A percentile compares a stretch with the other conserved stretches of the same genome.
Evolutionary conservation across 1,140 invertebrate species (phyloP).

Genomic region (Drosophila yakuba): DNA sequence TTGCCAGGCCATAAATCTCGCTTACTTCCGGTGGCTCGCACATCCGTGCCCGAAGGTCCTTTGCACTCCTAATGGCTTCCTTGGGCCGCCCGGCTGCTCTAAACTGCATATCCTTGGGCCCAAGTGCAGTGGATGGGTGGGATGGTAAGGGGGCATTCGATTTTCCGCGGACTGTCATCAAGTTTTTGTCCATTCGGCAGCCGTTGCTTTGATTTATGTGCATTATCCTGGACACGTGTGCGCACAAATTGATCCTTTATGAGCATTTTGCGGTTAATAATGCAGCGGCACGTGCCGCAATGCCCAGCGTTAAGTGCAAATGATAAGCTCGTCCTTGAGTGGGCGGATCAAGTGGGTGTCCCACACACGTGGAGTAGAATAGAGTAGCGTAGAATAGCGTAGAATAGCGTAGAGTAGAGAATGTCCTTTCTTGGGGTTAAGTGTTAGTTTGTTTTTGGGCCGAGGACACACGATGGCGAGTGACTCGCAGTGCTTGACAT

Average conservation of each 20-base stretch:
- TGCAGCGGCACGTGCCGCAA: constrained; percentile 69
- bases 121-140: constrained; percentile 7
- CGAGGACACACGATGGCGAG: neutral
- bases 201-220: constrained; percentile 72
- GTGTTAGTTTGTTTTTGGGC: constrained; percentile 66
- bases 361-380: neutral
- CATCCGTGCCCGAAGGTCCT: constrained; percentile 7
- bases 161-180: constrained; percentile 41
- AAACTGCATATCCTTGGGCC: constrained; percentile 42
- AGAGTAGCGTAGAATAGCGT: neutral
- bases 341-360: neutral
- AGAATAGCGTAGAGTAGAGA: neutral
- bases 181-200: constrained; percentile 60
- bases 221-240: constrained; percentile 78
- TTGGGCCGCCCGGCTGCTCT: constrained; percentile 6
- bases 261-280: constrained; percentile 83
- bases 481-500: constrained; percentile 62
- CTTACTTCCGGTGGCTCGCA: constrained; percentile 35
- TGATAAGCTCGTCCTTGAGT: constrained; percentile 64
- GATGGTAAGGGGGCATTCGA: too few relatives aligned
- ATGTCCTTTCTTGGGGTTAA: constrained; percentile 55
- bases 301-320: constrained; percentile 73
- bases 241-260: constrained; percentile 83
- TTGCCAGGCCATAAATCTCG: constrained; percentile 20
- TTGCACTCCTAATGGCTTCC: constrained; percentile 43